Evolutionary conservation across 2,113 vertebrate genomes (phyloP).

Genomic region (Tursiops truncatus): DNA sequence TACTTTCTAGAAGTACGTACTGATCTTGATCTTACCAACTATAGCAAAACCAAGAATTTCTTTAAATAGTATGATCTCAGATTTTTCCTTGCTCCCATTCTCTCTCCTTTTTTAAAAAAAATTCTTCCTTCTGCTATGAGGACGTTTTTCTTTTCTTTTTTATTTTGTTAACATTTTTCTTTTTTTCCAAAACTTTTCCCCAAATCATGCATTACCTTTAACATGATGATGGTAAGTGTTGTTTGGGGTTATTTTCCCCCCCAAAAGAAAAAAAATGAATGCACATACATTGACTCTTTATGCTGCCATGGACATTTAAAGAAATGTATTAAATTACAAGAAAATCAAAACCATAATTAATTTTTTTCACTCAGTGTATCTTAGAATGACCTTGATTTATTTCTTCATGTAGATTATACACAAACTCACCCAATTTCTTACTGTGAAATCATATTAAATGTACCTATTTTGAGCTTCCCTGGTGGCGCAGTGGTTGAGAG

Average conservation of each 20-base stretch:
- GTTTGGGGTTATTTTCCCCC: background rate
- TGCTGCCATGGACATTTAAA: background rate
- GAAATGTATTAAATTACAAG: background rate
- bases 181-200: background rate
- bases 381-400: conserved; percentile 1
- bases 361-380: background rate
- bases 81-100: background rate
- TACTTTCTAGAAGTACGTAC: background rate
- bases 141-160: background rate
- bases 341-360: background rate
- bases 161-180: background rate
- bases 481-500: no score
- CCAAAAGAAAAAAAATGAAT: background rate
- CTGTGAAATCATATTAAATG: background rate
- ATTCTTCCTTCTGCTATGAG: background rate
- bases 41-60: background rate
- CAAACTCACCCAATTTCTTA: background rate
- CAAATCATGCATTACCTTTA: background rate
- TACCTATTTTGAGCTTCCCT: background rate
- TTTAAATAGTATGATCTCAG: background rate
- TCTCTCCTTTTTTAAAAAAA: background rate
- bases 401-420: background rate
- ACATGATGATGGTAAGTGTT: background rate
- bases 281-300: background rate
- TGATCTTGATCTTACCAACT: background rate